Base-by-base conservation (phyloP, 2,888 invertebrate genomes). In the Hydroisotoma schaefferi region DNA sequence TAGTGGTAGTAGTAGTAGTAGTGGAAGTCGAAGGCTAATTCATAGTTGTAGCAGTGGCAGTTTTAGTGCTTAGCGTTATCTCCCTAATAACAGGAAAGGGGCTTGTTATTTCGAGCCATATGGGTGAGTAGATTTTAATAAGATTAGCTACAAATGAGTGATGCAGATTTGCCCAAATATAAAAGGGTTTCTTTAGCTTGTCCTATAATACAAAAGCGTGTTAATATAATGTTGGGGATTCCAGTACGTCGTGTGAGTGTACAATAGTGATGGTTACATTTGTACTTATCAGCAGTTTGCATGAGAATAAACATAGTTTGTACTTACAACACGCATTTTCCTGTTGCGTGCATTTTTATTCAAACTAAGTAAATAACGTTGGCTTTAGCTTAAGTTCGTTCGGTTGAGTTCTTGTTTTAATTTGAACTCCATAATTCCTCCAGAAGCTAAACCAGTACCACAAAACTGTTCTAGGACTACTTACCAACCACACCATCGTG, bases 71-170 rank as follows among this genome's bases (percentile, higher is more conserved):
- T n/a, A n/a, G n/a, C n/a, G n/a, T n/a, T n/a, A n/a, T n/a, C n/a
- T n/a, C n/a, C n/a, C n/a, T n/a, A n/a, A n/a, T n/a, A 47, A 25
- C 49, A n/a, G 49, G 28, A 5, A 37, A 22, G 52, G 12, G 23
- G 37, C 22, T 23, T 37, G n/a, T 29, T 49, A 20, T n/a, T 38
- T 28, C 29, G 25, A 43, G 48, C 47, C 56, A 56, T 47, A 56
- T 56, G 56, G 56, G 56, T 56, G 56, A 56, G 56, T 48, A 48
- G 48, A 48, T 47, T 56, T 48, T 56, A 56, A 56, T 56, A 48
- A 37, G 56, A 56, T 56, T 56, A n/a, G n/a, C n/a, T n/a, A 56
- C 48, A 56, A 56, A 56, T 56, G 56, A 56, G 40, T 27, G 56
- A 56, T 56, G 56, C 48, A 37, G 56, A 56, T 48, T 27, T 46